These are phyloP conservation scores for Drosophila leontia DNA, from an alignment of 1,140 invertebrate species.

Conservation along the genomic window DNA sequence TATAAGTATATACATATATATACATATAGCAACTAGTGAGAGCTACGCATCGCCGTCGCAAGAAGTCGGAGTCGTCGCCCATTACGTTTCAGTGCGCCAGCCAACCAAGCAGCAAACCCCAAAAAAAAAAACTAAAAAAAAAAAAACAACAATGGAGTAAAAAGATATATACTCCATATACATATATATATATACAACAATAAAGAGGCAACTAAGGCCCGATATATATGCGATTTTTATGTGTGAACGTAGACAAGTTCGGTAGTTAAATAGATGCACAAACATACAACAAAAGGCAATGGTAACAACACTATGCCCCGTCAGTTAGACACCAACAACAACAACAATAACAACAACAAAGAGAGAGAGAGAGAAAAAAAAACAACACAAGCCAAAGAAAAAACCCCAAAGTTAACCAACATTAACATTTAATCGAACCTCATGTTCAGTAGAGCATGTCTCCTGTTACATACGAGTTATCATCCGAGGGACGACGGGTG, in stretches of 20 bases:
- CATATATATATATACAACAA: slow-evolving; percentile 15
- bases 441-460: slow-evolving; percentile 85
- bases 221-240: slow-evolving; percentile 82
- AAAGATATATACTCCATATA: slow-evolving; percentile 14
- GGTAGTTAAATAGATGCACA: slow-evolving; percentile 82
- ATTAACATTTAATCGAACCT: slow-evolving; percentile 85
- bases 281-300: slow-evolving; percentile 47
- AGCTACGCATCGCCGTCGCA: slow-evolving; percentile 45
- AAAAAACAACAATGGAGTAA: slow-evolving; percentile 12
- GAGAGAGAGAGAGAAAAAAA: slow-evolving; percentile 23
- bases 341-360: slow-evolving; percentile 4
- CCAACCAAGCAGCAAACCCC: slow-evolving; percentile 78
- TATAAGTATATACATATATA: not conserved
- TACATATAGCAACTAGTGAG: slow-evolving; percentile 17
- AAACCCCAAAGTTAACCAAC: slow-evolving; percentile 84
- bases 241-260: slow-evolving; percentile 82
- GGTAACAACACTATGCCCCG: slow-evolving; percentile 14
- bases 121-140: slow-evolving; percentile 24
- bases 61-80: slow-evolving; percentile 71
- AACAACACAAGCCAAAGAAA: slow-evolving; percentile 78
- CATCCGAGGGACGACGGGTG: slow-evolving; percentile 33
- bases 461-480: slow-evolving; percentile 83
- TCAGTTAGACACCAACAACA: slow-evolving; percentile 10
- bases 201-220: slow-evolving; percentile 31
- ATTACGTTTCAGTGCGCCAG: slow-evolving; percentile 79